Evolutionary conservation across 2,888 invertebrate genomes (phyloP).

Genomic region (Hermaeophaga mercurialis): DNA sequence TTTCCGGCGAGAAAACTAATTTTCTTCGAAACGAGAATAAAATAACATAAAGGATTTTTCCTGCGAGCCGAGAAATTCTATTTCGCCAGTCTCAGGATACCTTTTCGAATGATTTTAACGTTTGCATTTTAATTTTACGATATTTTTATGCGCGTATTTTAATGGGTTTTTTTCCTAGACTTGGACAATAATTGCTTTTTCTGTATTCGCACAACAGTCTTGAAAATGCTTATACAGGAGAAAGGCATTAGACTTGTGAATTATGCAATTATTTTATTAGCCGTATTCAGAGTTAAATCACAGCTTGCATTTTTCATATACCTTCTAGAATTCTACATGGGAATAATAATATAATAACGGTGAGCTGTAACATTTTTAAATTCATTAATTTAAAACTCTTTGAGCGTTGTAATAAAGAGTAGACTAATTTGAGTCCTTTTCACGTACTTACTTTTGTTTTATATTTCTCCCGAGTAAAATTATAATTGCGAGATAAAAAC

Average conservation of each 20-base stretch:
- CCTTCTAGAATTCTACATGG: slow-evolving; percentile 3
- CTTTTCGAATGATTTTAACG: slow-evolving; percentile 34
- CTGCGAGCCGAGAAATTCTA: slow-evolving; percentile 35
- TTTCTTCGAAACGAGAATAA: slow-evolving; percentile 42
- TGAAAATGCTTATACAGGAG: slow-evolving; percentile 25
- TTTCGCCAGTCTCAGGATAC: slow-evolving; percentile 28
- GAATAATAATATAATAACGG: slow-evolving; percentile 17
- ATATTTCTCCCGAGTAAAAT: background rate
- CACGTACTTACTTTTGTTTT: slow-evolving; percentile 19
- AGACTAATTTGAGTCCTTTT: slow-evolving; percentile 20
- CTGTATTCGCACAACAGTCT: slow-evolving; percentile 28
- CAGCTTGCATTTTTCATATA: slow-evolving; percentile 18
- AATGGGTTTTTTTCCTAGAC: slow-evolving; percentile 24
- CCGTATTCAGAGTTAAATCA: slow-evolving; percentile 18
- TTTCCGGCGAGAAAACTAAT: slow-evolving; percentile 39
- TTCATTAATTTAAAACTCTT: slow-evolving; percentile 21
- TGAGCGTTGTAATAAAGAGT: slow-evolving; percentile 15
- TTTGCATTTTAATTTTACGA: slow-evolving; percentile 36
- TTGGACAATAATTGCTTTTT: slow-evolving; percentile 23
- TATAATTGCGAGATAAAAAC: slow-evolving; percentile 3
- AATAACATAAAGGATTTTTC: slow-evolving; percentile 42
- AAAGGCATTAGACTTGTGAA: slow-evolving; percentile 31
- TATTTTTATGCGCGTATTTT: slow-evolving; percentile 34
- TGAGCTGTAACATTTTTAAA: slow-evolving; percentile 20
- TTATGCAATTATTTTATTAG: slow-evolving; percentile 29